Evolutionary conservation across 2,113 vertebrate genomes (phyloP).

Genomic region (Rhinoderma darwinii): DNA sequence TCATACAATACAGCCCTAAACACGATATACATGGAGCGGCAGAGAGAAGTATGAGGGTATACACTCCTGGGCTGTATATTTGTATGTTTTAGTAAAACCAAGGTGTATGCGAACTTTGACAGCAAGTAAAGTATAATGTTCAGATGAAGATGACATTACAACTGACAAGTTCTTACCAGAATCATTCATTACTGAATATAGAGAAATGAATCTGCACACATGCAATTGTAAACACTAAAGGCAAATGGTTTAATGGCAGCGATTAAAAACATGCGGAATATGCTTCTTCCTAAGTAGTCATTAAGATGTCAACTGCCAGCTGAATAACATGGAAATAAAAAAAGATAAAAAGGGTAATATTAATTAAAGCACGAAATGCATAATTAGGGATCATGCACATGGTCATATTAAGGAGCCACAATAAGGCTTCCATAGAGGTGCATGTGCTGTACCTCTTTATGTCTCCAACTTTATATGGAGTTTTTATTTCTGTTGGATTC

Average conservation of each 20-base stretch:
- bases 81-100: not conserved
- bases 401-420: too few relatives aligned
- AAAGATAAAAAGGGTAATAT: constrained; percentile 5
- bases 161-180: not conserved
- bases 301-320: constrained; percentile 25
- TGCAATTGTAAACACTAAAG: not conserved
- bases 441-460: too few relatives aligned
- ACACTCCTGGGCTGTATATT: too few relatives aligned
- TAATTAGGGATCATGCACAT: too few relatives aligned
- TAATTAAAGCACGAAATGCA: not conserved
- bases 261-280: constrained; percentile 46
- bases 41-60: too few relatives aligned
- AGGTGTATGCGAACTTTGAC: not conserved
- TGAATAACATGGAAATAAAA: constrained; percentile 31
- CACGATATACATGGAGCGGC: too few relatives aligned
- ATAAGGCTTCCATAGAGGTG: too few relatives aligned
- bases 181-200: not conserved
- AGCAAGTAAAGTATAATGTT: not conserved
- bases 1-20: too few relatives aligned
- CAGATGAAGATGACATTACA: not conserved
- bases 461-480: too few relatives aligned
- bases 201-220: constrained; percentile 12
- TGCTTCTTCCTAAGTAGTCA: constrained; percentile 1
- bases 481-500: too few relatives aligned
- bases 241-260: constrained; percentile 8